Evolutionary conservation across 2,888 invertebrate genomes (phyloP).

Genomic region (Pristionchus arcanus): DNA sequence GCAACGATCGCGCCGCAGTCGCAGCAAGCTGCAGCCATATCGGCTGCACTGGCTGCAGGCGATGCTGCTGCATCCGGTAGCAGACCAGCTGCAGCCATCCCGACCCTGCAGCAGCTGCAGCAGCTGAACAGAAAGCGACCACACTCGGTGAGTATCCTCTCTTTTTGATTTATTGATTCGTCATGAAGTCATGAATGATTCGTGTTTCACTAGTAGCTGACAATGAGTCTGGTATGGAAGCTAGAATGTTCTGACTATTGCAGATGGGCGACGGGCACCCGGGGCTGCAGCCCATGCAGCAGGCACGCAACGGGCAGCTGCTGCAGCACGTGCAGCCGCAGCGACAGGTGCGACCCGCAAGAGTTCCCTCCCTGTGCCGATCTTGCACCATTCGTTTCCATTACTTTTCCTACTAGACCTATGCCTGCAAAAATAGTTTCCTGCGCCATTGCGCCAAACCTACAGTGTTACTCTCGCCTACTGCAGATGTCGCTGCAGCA

Average conservation of each 20-base stretch:
- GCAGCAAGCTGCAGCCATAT: neutral
- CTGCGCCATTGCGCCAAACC: too few relatives aligned
- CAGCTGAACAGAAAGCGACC: neutral
- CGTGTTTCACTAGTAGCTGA: neutral
- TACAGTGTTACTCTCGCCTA: too few relatives aligned
- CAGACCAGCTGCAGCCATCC: too few relatives aligned
- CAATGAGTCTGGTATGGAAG: too few relatives aligned
- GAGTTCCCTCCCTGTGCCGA: neutral
- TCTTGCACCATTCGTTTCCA: too few relatives aligned
- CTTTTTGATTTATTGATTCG: neutral
- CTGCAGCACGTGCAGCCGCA: neutral
- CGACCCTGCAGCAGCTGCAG: neutral
- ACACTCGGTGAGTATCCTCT: neutral
- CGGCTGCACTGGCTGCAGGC: neutral
- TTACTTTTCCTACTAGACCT: too few relatives aligned
- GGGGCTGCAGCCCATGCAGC: neutral
- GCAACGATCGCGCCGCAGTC: neutral
- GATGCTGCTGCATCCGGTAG: too few relatives aligned
- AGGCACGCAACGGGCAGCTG: neutral
- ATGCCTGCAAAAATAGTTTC: too few relatives aligned
- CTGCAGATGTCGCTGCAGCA: neutral
- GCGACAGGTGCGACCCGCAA: neutral
- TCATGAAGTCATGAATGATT: neutral
- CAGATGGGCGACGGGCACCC: neutral
- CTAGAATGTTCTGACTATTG: too few relatives aligned